Conservation (phyloP, 2,888 invertebrate genomes). For the Volucella inanis region DNA sequence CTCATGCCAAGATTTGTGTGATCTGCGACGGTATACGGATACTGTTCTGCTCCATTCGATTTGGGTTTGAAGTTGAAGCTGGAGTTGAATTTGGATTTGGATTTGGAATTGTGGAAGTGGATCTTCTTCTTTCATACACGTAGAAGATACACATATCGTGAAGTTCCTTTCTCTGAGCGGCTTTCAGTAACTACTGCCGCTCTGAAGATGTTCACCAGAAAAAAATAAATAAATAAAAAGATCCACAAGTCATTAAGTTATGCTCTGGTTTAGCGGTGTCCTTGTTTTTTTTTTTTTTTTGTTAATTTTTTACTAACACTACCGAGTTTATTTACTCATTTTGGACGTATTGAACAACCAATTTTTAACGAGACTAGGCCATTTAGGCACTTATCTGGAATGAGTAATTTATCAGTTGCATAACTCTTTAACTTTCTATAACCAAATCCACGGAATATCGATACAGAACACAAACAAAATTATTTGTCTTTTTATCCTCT, state of each 20-base stretch:
- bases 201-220: slow-evolving; percentile 41
- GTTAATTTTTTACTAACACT: slow-evolving; percentile 43
- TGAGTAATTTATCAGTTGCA: neutral
- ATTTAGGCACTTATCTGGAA: slow-evolving; percentile 6
- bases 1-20: slow-evolving; percentile 73
- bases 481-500: too few relatives aligned
- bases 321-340: slow-evolving; percentile 66
- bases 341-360: slow-evolving; percentile 38
- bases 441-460: neutral
- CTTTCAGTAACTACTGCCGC: slow-evolving; percentile 28
- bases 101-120: slow-evolving; percentile 2
- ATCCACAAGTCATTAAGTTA: slow-evolving; percentile 61
- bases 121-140: slow-evolving; percentile 49
- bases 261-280: slow-evolving; percentile 60
- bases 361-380: slow-evolving; percentile 11
- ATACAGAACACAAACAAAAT: too few relatives aligned
- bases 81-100: neutral
- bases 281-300: slow-evolving; percentile 3
- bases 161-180: slow-evolving; percentile 68
- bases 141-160: slow-evolving; percentile 54
- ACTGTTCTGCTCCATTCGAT: slow-evolving; percentile 63
- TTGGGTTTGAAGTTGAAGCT: slow-evolving; percentile 33
- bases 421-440: slow-evolving; percentile 19
- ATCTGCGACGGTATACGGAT: slow-evolving; percentile 39
- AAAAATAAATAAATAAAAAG: slow-evolving; percentile 8